Evolutionary conservation across 2,888 invertebrate genomes (phyloP).

Genomic region (Tenthredo amoena): DNA sequence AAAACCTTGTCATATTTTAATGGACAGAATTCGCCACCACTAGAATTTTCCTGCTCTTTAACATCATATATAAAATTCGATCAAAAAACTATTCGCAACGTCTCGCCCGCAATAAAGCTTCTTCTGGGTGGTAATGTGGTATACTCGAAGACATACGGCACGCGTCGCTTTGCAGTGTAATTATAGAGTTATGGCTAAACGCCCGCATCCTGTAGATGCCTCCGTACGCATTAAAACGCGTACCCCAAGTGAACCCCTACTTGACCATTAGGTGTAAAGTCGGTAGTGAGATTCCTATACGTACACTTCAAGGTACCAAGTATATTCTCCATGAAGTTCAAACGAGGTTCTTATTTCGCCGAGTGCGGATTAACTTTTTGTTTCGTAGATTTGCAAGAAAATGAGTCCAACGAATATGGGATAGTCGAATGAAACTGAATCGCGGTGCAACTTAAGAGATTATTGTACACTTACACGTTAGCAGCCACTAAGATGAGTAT

Average conservation of each 20-base stretch:
- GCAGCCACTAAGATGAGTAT: not conserved
- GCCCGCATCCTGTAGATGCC: conserved; percentile 56
- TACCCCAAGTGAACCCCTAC: conserved; percentile 4
- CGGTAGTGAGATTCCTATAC: not conserved
- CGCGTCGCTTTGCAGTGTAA: conserved; percentile 60
- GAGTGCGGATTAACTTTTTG: not conserved
- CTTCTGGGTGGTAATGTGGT: conserved; percentile 61
- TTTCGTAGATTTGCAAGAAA: not conserved
- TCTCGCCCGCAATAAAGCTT: conserved; percentile 56
- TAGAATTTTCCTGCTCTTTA: not conserved
- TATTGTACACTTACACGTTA: not conserved
- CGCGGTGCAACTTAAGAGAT: not conserved
- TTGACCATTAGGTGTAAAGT: conserved; percentile 34
- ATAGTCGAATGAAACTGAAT: not conserved
- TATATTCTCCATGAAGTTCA: not conserved
- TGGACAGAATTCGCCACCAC: not conserved
- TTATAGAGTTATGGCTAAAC: conserved; percentile 62
- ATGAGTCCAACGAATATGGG: not conserved
- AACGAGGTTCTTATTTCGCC: not conserved
- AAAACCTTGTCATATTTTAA: not conserved
- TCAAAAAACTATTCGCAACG: conserved; percentile 50
- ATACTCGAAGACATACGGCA: conserved; percentile 55
- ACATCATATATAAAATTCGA: not conserved
- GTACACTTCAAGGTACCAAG: not conserved
- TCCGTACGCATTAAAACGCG: not conserved